phyloP scores from a whole-genome alignment of 2,888 invertebrate species.

The Crepidodera aurea region DNA sequence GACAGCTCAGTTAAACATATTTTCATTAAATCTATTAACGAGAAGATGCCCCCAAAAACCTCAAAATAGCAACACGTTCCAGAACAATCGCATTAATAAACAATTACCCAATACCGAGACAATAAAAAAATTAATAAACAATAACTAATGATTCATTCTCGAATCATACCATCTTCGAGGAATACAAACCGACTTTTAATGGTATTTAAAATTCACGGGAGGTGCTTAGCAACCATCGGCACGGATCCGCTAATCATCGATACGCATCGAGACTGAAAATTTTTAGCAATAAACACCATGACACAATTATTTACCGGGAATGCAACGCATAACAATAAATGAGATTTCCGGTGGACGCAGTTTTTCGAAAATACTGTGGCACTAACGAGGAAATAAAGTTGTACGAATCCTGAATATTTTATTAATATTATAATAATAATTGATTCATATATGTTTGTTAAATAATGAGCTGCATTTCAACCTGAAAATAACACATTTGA shows the following conservation, averaged over 20 bases:
- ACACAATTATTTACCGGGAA: slow-evolving; percentile 52
- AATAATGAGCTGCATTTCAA: too few relatives aligned
- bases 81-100: slow-evolving; percentile 44
- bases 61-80: slow-evolving; percentile 48
- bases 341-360: slow-evolving; percentile 44
- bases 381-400: slow-evolving; percentile 34
- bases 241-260: slow-evolving; percentile 53
- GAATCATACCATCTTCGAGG: slow-evolving; percentile 45
- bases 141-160: slow-evolving; percentile 52
- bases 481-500: too few relatives aligned
- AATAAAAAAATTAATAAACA: slow-evolving; percentile 47
- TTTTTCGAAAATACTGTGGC: slow-evolving; percentile 36
- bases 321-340: slow-evolving; percentile 45
- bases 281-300: slow-evolving; percentile 49
- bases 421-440: background rate
- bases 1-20: too few relatives aligned
- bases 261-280: slow-evolving; percentile 52
- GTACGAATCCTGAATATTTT: slow-evolving; percentile 35
- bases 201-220: slow-evolving; percentile 49
- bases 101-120: slow-evolving; percentile 44
- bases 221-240: slow-evolving; percentile 45
- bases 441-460: background rate
- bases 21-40: too few relatives aligned
- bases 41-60: slow-evolving; percentile 12
- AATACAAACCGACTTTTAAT: slow-evolving; percentile 52